Conservation (phyloP, 2,888 invertebrate species). For the Smittia sp. region DNA sequence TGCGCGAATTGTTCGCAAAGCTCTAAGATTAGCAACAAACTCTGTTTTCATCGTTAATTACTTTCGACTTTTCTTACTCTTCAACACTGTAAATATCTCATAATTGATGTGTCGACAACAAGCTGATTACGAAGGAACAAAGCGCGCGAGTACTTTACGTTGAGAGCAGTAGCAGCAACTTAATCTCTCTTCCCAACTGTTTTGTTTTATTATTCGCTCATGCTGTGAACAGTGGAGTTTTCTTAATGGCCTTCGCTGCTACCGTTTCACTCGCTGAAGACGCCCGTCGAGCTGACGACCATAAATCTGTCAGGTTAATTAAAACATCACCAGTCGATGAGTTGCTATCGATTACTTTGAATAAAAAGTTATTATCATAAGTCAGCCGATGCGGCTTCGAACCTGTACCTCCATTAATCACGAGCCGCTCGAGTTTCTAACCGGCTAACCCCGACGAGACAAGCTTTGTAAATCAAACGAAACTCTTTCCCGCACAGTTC, state of each 20-base stretch:
- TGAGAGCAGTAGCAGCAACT: not conserved
- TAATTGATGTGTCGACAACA: slow-evolving; percentile 27
- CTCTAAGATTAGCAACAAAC: not conserved
- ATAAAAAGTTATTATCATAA: no score
- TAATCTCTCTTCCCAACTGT: slow-evolving; percentile 7
- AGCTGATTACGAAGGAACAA: slow-evolving; percentile 4
- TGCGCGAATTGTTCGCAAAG: no score
- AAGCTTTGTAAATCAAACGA: no score
- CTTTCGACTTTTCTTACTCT: not conserved
- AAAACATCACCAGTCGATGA: not conserved
- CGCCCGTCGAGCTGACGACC: not conserved
- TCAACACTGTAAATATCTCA: not conserved
- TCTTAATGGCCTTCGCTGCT: not conserved
- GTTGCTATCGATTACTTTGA: not conserved
- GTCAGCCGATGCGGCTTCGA: not conserved
- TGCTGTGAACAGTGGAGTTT: not conserved
- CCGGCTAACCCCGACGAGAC: no score
- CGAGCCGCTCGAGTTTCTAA: not conserved
- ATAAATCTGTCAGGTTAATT: slow-evolving; percentile 20
- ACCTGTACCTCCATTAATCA: no score
- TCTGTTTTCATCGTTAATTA: slow-evolving; percentile 7
- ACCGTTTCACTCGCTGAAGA: not conserved
- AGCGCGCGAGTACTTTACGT: not conserved
- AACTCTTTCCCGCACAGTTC: not conserved
- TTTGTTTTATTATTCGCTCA: slow-evolving; percentile 8